These are phyloP conservation scores for Aptenodytes patagonicus DNA, from an alignment of 2,113 vertebrate genomes.

Conservation along the genomic window DNA sequence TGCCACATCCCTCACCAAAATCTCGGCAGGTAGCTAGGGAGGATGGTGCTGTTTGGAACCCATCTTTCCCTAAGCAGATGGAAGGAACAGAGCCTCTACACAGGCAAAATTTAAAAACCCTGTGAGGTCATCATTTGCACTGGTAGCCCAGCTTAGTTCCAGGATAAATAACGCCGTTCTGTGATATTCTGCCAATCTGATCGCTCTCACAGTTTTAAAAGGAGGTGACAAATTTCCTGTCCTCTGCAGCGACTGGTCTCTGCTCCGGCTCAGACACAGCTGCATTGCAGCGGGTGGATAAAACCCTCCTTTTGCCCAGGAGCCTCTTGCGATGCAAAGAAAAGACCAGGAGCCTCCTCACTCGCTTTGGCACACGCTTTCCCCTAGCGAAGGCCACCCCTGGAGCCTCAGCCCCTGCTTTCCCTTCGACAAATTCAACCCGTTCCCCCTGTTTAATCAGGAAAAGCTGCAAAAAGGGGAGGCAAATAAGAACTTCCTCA, in stretches of 20 bases:
- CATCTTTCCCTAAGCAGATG: background rate
- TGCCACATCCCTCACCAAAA: background rate
- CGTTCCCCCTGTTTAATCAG: background rate
- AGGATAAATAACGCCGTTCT: slow-evolving; percentile 11
- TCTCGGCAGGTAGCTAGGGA: background rate
- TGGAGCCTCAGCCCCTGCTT: background rate
- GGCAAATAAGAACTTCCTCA: slow-evolving; percentile 34
- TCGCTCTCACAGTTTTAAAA: background rate
- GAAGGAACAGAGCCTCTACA: background rate
- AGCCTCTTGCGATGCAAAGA: background rate
- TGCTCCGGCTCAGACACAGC: background rate
- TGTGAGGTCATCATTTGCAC: background rate
- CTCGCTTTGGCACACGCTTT: rapidly evolving
- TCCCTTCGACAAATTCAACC: background rate
- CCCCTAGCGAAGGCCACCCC: background rate
- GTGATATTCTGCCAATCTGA: slow-evolving; percentile 58
- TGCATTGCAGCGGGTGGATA: background rate
- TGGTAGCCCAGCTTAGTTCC: background rate
- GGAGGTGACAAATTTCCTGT: slow-evolving; percentile 63
- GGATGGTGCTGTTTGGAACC: background rate
- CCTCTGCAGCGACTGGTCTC: background rate
- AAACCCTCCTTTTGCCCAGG: background rate
- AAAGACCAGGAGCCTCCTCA: background rate
- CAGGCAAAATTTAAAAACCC: background rate
- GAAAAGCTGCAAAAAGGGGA: slow-evolving; percentile 22